These are phyloP conservation scores for Bombus soroeensis DNA, from an alignment of 1,140 invertebrate species.

Conservation along the genomic window DNA sequence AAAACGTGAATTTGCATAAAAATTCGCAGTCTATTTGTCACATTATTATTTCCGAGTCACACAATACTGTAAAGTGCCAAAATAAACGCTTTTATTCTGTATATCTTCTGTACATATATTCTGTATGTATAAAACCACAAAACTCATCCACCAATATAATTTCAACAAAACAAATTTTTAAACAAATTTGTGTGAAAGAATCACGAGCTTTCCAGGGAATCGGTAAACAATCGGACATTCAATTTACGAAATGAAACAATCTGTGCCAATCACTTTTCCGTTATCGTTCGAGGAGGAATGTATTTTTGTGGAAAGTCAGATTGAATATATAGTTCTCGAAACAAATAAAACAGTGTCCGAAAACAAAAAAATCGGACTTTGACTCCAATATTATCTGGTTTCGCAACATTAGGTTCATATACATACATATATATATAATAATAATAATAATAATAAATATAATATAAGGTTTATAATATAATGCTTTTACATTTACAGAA, in stretches of 20 bases:
- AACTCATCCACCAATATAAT: not conserved
- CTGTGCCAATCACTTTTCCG: not conserved
- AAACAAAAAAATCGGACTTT: not conserved
- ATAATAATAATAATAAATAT: no score
- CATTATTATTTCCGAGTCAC: not conserved
- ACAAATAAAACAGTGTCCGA: not conserved
- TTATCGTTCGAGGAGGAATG: not conserved
- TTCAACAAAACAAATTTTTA: not conserved
- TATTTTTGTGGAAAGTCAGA: not conserved
- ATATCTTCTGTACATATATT: not conserved
- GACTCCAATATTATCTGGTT: no score
- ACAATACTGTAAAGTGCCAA: not conserved
- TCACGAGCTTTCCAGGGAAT: not conserved
- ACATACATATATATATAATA: no score
- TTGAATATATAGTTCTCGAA: not conserved
- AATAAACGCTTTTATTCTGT: not conserved
- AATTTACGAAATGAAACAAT: constrained; percentile 18
- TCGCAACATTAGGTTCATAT: no score
- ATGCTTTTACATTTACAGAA: no score
- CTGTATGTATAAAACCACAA: not conserved
- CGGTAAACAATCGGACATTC: not conserved
- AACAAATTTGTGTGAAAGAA: not conserved
- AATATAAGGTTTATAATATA: no score
- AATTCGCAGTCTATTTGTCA: no score
- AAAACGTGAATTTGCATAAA: no score